Conservation (phyloP, 2,888 invertebrate genomes). For the Hypomecis atomaria region DNA sequence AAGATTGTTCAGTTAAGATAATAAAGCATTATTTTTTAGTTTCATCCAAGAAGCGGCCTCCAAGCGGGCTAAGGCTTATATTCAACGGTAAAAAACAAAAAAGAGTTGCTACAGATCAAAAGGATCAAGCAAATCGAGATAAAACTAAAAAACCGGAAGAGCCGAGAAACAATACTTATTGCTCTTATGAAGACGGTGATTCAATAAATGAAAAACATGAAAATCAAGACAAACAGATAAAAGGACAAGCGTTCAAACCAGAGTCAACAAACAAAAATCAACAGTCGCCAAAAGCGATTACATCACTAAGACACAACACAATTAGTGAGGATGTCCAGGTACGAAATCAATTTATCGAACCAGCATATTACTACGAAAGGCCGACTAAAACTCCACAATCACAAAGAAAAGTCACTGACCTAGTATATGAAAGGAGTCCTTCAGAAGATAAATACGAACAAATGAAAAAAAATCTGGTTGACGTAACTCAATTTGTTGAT, state of each 20-base stretch:
- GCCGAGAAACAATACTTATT: background rate
- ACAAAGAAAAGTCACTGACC: background rate
- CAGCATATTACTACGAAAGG: background rate
- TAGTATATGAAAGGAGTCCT: background rate
- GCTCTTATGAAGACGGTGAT: background rate
- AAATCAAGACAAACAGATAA: background rate
- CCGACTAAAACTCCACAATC: background rate
- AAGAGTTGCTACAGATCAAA: background rate
- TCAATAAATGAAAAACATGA: background rate
- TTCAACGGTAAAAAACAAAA: slow-evolving; percentile 10
- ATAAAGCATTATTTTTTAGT: slow-evolving; percentile 1
- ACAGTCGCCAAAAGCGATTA: slow-evolving; percentile 1
- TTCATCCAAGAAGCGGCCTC: background rate
- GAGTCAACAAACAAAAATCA: background rate
- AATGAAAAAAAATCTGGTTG: background rate
- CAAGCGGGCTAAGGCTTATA: slow-evolving; percentile 17
- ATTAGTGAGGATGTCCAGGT: background rate
- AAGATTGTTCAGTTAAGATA: background rate
- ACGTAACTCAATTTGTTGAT: background rate
- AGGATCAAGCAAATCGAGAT: background rate
- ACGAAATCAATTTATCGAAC: background rate
- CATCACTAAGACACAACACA: background rate
- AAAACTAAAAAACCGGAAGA: background rate
- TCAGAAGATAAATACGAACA: background rate
- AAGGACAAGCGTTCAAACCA: background rate